These are phyloP conservation scores for Pyxicephalus adspersus DNA, from an alignment of 2,113 vertebrate genomes.

Conservation along the genomic window DNA sequence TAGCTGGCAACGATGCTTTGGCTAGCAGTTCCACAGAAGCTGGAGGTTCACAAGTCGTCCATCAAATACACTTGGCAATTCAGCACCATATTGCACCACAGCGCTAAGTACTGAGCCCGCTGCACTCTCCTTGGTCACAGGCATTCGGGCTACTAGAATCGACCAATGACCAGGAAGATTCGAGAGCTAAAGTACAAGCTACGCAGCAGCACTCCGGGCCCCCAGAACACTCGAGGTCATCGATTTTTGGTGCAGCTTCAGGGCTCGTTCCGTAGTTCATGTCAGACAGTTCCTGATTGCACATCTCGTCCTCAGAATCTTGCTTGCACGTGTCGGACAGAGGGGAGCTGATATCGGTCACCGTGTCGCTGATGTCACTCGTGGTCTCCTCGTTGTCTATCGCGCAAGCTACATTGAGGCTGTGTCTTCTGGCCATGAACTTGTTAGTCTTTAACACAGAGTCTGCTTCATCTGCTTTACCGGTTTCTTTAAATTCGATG, in stretches of 20 bases:
- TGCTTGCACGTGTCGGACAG: slow-evolving; percentile 24
- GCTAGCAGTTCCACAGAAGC: too few relatives aligned
- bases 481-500: background rate
- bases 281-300: slow-evolving; percentile 22
- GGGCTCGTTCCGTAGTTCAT: background rate
- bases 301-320: background rate
- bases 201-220: slow-evolving; percentile 19
- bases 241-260: background rate
- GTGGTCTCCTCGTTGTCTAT: slow-evolving; percentile 28
- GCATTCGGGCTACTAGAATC: background rate
- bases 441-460: slow-evolving; percentile 51
- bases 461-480: background rate
- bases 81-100: too few relatives aligned
- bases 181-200: slow-evolving; percentile 46
- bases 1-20: too few relatives aligned
- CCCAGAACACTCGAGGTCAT: slow-evolving; percentile 40
- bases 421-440: slow-evolving; percentile 75
- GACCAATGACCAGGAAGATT: slow-evolving; percentile 40
- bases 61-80: too few relatives aligned
- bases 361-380: background rate
- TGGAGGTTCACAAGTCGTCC: too few relatives aligned
- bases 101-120: background rate
- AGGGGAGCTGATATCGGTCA: slow-evolving; percentile 25
- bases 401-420: slow-evolving; percentile 54
- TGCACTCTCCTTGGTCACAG: slow-evolving; percentile 9